Base-by-base conservation (phyloP, 2,797 vertebrate species). In the Notoglanidium macrostoma region DNA sequence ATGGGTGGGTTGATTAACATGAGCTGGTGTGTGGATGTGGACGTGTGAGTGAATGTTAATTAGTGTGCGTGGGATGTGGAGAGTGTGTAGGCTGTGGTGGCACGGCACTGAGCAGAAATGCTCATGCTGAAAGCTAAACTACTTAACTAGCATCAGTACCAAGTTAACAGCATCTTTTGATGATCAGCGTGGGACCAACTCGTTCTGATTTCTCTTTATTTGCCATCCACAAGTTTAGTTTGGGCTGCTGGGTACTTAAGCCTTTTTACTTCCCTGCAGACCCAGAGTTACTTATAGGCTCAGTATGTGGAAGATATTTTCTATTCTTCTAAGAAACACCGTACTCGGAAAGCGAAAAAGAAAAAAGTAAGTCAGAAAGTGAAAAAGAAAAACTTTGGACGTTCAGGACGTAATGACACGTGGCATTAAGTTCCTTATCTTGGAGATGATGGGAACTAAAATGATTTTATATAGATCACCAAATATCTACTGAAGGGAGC, bases 81-180 rank as follows among this genome's bases (percentile, higher is more conserved):
- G 44, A 26, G 57, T 83, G 14, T 65, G 44, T 61, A 74, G 79
- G 68, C 29, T 40, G n/a, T 82, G 78, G 54, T 82, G 67, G 51
- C 63, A 35, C 51, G 54, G 17, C 49, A 72, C 40, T 35, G 40
- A 49, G 44, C 57, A 61, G 54, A 89, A 40, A 40, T 90, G 90
- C 86, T 76, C 35, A 0, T 68, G 46, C 63, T 68, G 23, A 68
- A 82, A 67, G 32, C 44, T 82, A 21, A 83, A 68, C 46, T 68
- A 11, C 44, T 51, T 54, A 51, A 32, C 63, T 67, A 67, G 26
- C 61, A 32, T 21, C 61, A 23, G 9, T 83, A 68, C 81, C 44
- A 2, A 51, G 46, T 49, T 82, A 63, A 26, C 57, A 19, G 61
- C 35, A 49, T 67, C 44, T 82, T 82, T 82, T 21, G 35, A 80